Evolutionary conservation across 2,113 vertebrate species (phyloP).

Genomic region (Microcebus tavaratra): DNA sequence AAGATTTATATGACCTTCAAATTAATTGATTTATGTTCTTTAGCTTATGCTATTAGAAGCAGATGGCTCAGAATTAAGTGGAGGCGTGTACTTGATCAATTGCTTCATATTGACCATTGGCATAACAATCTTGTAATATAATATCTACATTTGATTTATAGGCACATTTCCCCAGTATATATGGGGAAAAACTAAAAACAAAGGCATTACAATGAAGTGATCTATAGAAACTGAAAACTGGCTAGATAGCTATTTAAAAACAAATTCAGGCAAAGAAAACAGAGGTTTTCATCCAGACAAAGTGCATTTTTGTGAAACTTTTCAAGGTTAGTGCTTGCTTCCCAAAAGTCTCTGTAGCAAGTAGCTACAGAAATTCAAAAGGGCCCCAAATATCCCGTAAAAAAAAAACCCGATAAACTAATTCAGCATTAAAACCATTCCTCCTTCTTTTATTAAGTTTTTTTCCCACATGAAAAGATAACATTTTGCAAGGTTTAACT

Average conservation of each 20-base stretch:
- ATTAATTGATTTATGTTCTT: neutral
- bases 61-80: neutral
- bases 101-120: neutral
- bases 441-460: neutral
- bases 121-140: neutral
- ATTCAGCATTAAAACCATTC: neutral
- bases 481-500: neutral
- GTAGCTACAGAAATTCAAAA: neutral
- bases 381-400: neutral
- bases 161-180: neutral
- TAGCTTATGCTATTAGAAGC: neutral
- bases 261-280: neutral
- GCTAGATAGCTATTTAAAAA: neutral
- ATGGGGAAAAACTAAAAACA: neutral
- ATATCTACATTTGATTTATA: neutral
- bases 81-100: neutral
- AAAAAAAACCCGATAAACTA: neutral
- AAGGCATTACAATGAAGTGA: neutral
- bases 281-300: neutral
- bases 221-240: neutral
- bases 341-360: neutral
- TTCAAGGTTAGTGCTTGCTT: neutral
- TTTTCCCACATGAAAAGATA: slow-evolving; percentile 11
- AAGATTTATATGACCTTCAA: neutral
- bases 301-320: neutral